A percentile compares a stretch with the other conserved stretches of the same genome.
Evolutionary conservation across 30 jellyfish, hydroid and myxozoan species (phyloP).

Genomic region (Aurelia aurita): DNA sequence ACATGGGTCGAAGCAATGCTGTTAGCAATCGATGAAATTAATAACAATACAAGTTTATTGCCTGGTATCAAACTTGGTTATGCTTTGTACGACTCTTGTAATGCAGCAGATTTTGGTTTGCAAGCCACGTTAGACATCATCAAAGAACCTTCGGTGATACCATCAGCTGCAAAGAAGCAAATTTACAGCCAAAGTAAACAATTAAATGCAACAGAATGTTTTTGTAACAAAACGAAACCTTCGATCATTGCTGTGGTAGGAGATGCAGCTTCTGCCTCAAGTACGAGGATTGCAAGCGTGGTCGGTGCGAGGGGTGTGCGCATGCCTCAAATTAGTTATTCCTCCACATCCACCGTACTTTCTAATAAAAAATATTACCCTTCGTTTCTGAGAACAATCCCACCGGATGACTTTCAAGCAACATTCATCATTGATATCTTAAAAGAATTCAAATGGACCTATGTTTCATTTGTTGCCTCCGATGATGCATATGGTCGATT

Average conservation of each 20-base stretch:
- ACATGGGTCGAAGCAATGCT: conserved; percentile 96
- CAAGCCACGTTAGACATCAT: conserved; percentile 81
- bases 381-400: conserved; percentile 94
- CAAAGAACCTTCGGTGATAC: conserved; percentile 64
- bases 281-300: conserved; percentile 89
- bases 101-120: conserved; percentile 76
- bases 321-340: conserved; percentile 94
- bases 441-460: conserved; percentile 78
- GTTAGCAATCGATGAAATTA: conserved; percentile 88
- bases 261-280: conserved; percentile 94
- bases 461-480: conserved; percentile 91
- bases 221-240: conserved; percentile 68
- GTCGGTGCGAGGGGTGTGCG: conserved; percentile 76
- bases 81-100: conserved; percentile 92
- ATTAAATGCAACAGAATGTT: conserved; percentile 59
- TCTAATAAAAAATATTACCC: conserved; percentile 86
- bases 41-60: conserved; percentile 59
- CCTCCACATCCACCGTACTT: conserved; percentile 94
- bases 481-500: conserved; percentile 97
- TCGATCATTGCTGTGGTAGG: conserved; percentile 85
- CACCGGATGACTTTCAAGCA: conserved; percentile 98
- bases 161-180: conserved; percentile 20
- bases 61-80: conserved; percentile 81
- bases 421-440: conserved; percentile 80
- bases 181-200: not conserved